A percentile compares a stretch with the other conserved stretches of the same genome.
phyloP scores from a whole-genome alignment of 2,888 invertebrate genomes.

The Orthosia gothica region DNA sequence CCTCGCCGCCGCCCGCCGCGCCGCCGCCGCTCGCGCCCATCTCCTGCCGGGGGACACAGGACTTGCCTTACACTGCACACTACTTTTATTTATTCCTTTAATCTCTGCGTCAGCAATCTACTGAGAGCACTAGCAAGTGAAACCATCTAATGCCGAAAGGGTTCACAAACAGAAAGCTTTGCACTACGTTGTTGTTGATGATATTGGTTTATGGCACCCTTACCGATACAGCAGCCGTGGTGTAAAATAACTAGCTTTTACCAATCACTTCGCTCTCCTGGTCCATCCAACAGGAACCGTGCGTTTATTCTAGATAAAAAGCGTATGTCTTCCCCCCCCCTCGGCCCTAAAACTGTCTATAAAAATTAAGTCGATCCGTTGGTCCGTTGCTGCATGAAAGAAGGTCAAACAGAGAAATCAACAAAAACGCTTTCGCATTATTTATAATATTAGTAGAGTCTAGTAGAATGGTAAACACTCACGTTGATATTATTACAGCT shows the following conservation, averaged over 20 bases:
- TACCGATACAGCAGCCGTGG: constrained; percentile 5
- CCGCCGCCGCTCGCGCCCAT: constrained; percentile 92
- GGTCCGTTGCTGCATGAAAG: constrained; percentile 41
- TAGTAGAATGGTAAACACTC: constrained; percentile 78
- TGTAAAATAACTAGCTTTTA: constrained; percentile 33
- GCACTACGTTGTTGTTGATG: constrained; percentile 15
- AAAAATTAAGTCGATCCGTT: constrained; percentile 45
- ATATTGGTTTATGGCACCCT: constrained; percentile 18
- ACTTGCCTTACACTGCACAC: not conserved
- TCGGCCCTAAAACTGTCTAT: constrained; percentile 9
- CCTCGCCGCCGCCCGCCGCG: constrained; percentile 85
- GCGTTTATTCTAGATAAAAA: constrained; percentile 39
- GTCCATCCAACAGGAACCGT: constrained; percentile 19
- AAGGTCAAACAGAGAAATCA: constrained; percentile 33
- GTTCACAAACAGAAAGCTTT: constrained; percentile 15
- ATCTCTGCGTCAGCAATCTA: not conserved
- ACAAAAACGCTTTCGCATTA: constrained; percentile 20
- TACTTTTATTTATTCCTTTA: not conserved
- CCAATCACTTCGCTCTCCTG: constrained; percentile 22
- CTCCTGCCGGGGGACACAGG: constrained; percentile 90
- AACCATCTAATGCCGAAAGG: not conserved
- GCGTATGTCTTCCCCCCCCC: constrained; percentile 16
- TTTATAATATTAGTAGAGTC: not conserved
- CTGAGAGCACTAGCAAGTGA: constrained; percentile 13
- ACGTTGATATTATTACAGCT: constrained; percentile 97